Evolutionary conservation across 35 echinoderm and acorn worm species (phyloP).

Genomic region (Stichopus chloronotus): DNA sequence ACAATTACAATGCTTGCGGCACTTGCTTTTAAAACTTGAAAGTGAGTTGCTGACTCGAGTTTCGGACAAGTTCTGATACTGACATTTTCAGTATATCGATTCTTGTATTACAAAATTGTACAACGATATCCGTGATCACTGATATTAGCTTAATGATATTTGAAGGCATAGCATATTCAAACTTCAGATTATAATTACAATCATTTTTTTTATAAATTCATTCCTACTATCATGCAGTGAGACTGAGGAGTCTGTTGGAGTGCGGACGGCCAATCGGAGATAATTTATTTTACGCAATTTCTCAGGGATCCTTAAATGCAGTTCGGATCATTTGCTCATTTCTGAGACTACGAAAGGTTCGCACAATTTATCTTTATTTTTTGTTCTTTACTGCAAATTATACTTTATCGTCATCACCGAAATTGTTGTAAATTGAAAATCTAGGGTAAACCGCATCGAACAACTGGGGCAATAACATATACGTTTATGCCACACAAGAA

Average conservation of each 20-base stretch:
- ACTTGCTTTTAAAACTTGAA: no score
- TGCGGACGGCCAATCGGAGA: constrained; percentile 10
- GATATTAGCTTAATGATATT: neutral
- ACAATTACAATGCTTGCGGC: no score
- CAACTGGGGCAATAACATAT: neutral
- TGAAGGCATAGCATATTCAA: neutral
- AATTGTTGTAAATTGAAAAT: neutral
- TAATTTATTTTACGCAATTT: constrained; percentile 42
- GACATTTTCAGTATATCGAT: no score
- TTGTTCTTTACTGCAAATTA: neutral
- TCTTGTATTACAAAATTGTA: no score
- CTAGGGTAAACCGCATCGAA: neutral
- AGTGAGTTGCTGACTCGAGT: no score
- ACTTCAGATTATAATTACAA: neutral
- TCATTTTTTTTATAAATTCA: neutral
- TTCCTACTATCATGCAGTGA: neutral
- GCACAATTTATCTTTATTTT: neutral
- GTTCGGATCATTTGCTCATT: constrained; percentile 26
- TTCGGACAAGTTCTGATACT: no score
- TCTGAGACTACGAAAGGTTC: constrained; percentile 9
- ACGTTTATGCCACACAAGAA: neutral
- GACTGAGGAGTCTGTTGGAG: constrained; percentile 3
- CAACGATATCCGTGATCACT: no score
- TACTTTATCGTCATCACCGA: neutral
- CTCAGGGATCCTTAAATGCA: constrained; percentile 31